Evolutionary conservation across 2,797 vertebrate genomes (phyloP).

Genomic region (Anomalospiza imberbis): DNA sequence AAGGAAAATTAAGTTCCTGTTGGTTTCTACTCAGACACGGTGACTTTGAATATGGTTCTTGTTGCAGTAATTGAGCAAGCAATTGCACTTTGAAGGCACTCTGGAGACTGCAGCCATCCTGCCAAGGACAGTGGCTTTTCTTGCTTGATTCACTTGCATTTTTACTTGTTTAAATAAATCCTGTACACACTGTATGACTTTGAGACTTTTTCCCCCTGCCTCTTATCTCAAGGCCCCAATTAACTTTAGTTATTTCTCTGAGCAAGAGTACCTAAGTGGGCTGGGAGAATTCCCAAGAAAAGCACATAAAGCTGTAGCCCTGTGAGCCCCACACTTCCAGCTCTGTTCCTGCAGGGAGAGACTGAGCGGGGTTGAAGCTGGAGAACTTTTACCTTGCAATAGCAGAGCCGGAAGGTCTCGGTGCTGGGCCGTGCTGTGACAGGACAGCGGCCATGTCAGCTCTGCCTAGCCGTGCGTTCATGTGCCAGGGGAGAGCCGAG

Average conservation of each 20-base stretch:
- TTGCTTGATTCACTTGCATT: not conserved
- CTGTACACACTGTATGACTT: not conserved
- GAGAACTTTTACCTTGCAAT: not conserved
- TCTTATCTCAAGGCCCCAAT: no score
- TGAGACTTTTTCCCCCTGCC: rapidly evolving
- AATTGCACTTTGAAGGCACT: not conserved
- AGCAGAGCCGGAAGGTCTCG: not conserved
- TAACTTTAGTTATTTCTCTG: not conserved
- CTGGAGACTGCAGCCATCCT: not conserved
- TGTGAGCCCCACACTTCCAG: rapidly evolving
- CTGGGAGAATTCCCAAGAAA: not conserved
- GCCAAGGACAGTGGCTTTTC: not conserved
- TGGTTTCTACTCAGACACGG: not conserved
- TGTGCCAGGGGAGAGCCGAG: not conserved
- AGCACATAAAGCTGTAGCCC: no score
- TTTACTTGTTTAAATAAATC: conserved; percentile 25
- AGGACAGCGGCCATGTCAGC: not conserved
- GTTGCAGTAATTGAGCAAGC: not conserved
- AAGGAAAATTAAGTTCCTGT: not conserved
- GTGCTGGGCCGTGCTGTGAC: not conserved
- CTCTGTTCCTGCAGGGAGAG: not conserved
- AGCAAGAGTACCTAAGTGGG: no score
- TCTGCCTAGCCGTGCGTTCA: no score
- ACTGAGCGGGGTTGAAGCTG: rapidly evolving
- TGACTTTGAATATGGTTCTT: not conserved